Percentiles rank a stretch among this genome's conserved stretches.
Evolutionary conservation across 2,888 invertebrate species (phyloP).

Genomic region (Cryptus viduatorius): DNA sequence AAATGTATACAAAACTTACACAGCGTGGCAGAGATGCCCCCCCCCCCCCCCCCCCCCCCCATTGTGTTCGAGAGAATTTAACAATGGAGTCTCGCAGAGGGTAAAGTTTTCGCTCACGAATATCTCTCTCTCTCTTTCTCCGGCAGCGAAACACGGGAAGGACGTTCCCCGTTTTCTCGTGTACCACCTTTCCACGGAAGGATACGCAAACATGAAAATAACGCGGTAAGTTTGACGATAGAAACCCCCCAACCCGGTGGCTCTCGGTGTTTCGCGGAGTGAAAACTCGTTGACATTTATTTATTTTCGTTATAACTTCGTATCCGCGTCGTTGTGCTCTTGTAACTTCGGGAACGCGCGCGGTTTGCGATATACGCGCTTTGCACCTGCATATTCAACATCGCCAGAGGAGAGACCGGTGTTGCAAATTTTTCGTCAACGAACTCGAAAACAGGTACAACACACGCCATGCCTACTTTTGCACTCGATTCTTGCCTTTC

Average conservation of each 20-base stretch:
- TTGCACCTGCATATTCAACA: conserved; percentile 40
- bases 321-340: conserved; percentile 1
- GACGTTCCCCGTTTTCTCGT: too few species aligned
- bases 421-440: conserved; percentile 33
- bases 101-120: conserved; percentile 45
- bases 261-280: conserved; percentile 21
- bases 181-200: neutral
- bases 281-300: conserved; percentile 60
- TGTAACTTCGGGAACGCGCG: conserved; percentile 26
- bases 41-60: conserved; percentile 35
- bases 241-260: neutral
- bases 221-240: conserved; percentile 36
- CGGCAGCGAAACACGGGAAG: neutral
- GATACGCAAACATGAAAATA: conserved; percentile 45
- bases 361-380: neutral
- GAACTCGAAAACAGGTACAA: neutral
- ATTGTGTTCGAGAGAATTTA: conserved; percentile 45
- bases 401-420: conserved; percentile 17
- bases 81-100: conserved; percentile 27
- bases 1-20: conserved; percentile 59
- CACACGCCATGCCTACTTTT: conserved; percentile 5
- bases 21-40: neutral
- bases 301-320: conserved; percentile 30
- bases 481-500: conserved; percentile 35
- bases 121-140: neutral